Conservation (phyloP, 2,797 vertebrate species). For the Limnodromus scolopaceus region DNA sequence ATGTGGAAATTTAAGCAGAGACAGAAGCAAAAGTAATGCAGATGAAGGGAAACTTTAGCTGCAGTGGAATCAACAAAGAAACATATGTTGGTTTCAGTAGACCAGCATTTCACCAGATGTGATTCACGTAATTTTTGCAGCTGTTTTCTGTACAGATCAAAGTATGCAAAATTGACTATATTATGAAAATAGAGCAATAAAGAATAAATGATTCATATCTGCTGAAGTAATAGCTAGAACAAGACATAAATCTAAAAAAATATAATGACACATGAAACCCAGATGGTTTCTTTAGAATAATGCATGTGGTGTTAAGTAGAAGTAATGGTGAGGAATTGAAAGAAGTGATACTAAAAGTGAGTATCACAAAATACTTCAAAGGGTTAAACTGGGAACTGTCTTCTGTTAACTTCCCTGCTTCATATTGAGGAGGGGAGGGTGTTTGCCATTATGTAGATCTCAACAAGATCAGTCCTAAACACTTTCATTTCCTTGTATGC, state of each 20-base stretch:
- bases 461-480: not conserved
- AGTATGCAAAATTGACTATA: not conserved
- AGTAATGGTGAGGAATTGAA: not conserved
- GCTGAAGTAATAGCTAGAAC: not conserved
- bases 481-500: not conserved
- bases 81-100: not conserved
- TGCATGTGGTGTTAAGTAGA: not conserved
- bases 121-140: not conserved
- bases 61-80: not conserved
- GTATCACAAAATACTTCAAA: not conserved
- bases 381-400: not conserved
- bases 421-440: not conserved
- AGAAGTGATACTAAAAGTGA: not conserved
- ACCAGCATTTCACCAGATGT: not conserved
- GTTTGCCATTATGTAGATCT: not conserved
- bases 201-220: not conserved
- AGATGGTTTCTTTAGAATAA: not conserved
- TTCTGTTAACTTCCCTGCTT: not conserved
- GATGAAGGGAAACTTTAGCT: not conserved
- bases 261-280: not conserved
- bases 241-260: not conserved
- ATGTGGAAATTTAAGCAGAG: not conserved
- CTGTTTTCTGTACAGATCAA: not conserved
- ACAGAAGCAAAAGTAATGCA: not conserved
- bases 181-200: not conserved